Conservation (phyloP, 2,888 invertebrate species). For the Andrena hattorfiana region DNA sequence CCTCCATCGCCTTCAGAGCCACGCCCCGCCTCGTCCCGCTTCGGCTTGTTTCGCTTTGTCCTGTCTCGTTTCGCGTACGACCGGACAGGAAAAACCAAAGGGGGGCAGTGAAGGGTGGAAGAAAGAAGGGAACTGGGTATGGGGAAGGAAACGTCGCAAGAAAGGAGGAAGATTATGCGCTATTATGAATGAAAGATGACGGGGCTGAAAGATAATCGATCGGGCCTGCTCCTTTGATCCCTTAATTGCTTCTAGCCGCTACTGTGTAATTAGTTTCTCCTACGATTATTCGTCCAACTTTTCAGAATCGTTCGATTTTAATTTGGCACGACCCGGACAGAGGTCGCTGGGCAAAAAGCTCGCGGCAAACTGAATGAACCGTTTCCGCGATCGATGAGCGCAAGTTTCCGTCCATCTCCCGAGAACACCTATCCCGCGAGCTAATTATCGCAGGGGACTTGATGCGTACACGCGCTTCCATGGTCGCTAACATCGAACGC, state of each 20-base stretch:
- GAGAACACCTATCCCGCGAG: background rate
- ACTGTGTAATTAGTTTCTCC: conserved; percentile 10
- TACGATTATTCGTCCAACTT: conserved; percentile 15
- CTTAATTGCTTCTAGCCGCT: conserved; percentile 40
- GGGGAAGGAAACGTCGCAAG: conserved; percentile 28
- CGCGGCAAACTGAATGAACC: background rate
- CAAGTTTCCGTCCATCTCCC: background rate
- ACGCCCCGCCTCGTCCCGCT: conserved; percentile 65
- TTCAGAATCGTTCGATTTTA: background rate
- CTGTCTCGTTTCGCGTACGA: conserved; percentile 33
- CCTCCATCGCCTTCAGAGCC: conserved; percentile 76
- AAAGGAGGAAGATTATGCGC: conserved; percentile 40
- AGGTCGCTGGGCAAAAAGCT: background rate
- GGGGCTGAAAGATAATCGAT: conserved; percentile 55
- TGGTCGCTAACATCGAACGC: conserved; percentile 47
- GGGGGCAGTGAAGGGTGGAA: background rate
- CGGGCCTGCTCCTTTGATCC: conserved; percentile 50
- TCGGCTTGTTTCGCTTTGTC: conserved; percentile 56
- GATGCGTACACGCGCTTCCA: conserved; percentile 31
- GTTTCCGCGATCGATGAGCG: background rate
- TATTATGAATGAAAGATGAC: conserved; percentile 50
- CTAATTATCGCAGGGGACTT: conserved; percentile 4
- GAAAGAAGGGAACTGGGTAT: background rate
- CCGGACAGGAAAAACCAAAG: conserved; percentile 19
- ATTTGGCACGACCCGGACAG: background rate